Evolutionary conservation across 2,888 invertebrate genomes (phyloP).

Genomic region (Sminthurides aquaticus): DNA sequence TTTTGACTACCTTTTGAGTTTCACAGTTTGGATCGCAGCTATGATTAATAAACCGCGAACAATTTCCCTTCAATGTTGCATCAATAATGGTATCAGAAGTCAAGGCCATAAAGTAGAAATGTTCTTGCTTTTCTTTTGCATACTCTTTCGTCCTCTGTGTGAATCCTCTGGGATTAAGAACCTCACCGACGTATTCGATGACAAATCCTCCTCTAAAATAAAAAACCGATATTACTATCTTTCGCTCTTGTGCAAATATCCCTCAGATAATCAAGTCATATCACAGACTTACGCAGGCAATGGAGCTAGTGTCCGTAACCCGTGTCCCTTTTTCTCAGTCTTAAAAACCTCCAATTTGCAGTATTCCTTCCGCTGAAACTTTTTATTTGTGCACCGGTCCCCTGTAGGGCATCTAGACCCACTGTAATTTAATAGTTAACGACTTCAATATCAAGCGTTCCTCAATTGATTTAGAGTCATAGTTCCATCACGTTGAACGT

Average conservation of each 20-base stretch:
- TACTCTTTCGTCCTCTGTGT: slow-evolving; percentile 79
- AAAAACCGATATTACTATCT: slow-evolving; percentile 18
- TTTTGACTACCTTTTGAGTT: slow-evolving; percentile 90
- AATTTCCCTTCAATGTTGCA: slow-evolving; percentile 90
- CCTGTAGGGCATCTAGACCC: slow-evolving; percentile 82
- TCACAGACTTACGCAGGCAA: slow-evolving; percentile 59
- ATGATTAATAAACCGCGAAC: slow-evolving; percentile 96
- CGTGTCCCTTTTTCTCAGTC: slow-evolving; percentile 92
- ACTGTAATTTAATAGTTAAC: too few relatives aligned
- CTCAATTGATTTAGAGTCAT: too few relatives aligned
- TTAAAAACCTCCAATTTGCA: slow-evolving; percentile 66
- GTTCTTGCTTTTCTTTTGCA: slow-evolving; percentile 78
- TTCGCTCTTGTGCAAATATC: slow-evolving; percentile 6
- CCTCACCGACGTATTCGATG: slow-evolving; percentile 98
- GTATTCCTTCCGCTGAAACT: slow-evolving; percentile 82
- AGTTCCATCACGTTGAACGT: too few relatives aligned
- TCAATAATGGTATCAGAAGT: slow-evolving; percentile 91
- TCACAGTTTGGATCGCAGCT: slow-evolving; percentile 98
- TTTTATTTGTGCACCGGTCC: slow-evolving; percentile 85
- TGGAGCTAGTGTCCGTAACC: slow-evolving; percentile 69
- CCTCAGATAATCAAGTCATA: neutral
- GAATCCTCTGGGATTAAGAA: slow-evolving; percentile 83
- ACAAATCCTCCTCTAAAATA: slow-evolving; percentile 72
- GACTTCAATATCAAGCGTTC: too few relatives aligned
- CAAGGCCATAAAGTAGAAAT: slow-evolving; percentile 96